phyloP scores from a whole-genome alignment of 2,113 vertebrate species.

The Xyliphius kryptos region DNA sequence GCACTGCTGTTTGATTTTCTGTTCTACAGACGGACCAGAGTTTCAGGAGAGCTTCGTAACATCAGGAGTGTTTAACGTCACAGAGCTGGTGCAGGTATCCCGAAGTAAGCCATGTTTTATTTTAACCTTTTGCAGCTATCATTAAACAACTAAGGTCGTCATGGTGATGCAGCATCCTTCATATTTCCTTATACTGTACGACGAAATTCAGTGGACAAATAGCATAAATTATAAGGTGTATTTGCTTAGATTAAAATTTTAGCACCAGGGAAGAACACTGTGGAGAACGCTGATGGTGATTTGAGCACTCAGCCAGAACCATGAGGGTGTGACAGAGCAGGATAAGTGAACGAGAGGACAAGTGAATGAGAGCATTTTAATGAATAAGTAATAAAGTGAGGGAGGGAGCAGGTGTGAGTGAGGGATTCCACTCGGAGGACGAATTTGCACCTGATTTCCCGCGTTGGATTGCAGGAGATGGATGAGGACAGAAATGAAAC shows the following conservation, averaged over 20 bases:
- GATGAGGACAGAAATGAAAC: slow-evolving; percentile 18
- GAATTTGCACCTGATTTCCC: too few relatives aligned
- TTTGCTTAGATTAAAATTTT: too few relatives aligned
- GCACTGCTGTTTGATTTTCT: slow-evolving; percentile 10
- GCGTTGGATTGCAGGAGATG: slow-evolving; percentile 11
- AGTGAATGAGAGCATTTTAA: background rate
- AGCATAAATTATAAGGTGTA: too few relatives aligned
- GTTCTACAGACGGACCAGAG: slow-evolving; percentile 78
- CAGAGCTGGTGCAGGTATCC: slow-evolving; percentile 93
- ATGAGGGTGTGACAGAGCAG: background rate
- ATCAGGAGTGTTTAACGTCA: slow-evolving; percentile 97
- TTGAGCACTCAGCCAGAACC: background rate
- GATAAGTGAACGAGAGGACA: background rate
- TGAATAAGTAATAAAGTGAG: background rate
- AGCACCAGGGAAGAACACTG: too few relatives aligned
- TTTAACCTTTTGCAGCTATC: background rate
- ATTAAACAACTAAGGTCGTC: background rate
- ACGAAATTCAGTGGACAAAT: background rate
- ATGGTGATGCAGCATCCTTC: background rate
- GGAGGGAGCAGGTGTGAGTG: background rate
- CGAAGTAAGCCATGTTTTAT: slow-evolving; percentile 75
- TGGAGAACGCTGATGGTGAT: too few relatives aligned
- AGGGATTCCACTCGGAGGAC: background rate
- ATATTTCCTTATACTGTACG: too few relatives aligned
- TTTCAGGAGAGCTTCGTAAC: slow-evolving; percentile 96